Evolutionary conservation across 2,113 vertebrate genomes (phyloP), one percentile per base, ranked within the genome.

Genomic region (Oreochromis tanganicae): DNA sequence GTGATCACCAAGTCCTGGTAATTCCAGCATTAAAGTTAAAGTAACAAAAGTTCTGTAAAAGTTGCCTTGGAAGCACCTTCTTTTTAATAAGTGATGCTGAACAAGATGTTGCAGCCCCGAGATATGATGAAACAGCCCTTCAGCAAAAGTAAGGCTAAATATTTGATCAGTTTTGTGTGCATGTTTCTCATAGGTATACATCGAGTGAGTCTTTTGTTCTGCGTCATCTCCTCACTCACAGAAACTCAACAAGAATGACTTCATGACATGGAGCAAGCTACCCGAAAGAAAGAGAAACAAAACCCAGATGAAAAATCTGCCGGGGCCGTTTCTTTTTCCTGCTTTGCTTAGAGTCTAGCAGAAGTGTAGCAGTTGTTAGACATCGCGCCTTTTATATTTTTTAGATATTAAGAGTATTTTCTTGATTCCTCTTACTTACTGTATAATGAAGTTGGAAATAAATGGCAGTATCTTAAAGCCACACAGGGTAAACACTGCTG

Each of bases 31-130:
- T 38, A 61, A 32, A n/a, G 29, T 41, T 11, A 56, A 66, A 43
- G 11, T 34, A 84, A 29, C 38, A 61, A 41, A 68, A 52, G 46
- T 78, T 32, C 54, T 57, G 81, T 19, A 56, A 73, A 83, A 75
- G 81, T 84, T 83, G 52, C 63, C 21, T 57, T 50, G 11, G n/a
- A 87, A 43, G 82, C 54, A 85, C 17, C 32, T 34, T 68, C 16
- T 84, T 13, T 81, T 84, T 80, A 86, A 85, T 83, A 79, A 89
- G 71, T 88, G 63, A 93, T 83, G 46, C n/a, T 34, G 29, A 83
- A 87, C 61, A 87, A 84, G 83, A 86, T 71, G 29, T 71, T 73
- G 12, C 55, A 75, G 87, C 83, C 83, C n/a, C 2, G 3, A 82
- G 83, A 41, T 81, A 57, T 36, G 68, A 86, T 27, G 34, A 66